Conservation (phyloP, 2,888 invertebrate species). For the Cartodere bifasciata region DNA sequence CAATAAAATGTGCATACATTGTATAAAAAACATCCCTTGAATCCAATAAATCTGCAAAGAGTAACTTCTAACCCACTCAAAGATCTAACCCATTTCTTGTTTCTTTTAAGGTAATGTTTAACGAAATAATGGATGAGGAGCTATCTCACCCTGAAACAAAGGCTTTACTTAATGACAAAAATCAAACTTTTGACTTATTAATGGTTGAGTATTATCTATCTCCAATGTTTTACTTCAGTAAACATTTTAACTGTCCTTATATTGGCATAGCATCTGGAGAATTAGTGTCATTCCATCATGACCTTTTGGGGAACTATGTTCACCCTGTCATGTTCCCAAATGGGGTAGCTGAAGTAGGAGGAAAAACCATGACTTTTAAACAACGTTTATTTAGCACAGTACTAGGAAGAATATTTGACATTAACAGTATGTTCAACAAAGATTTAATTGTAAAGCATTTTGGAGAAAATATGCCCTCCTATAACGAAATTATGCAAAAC, state of each 20-base stretch:
- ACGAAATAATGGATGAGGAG: constrained; percentile 2
- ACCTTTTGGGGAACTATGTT: background rate
- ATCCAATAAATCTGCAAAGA: too few species aligned
- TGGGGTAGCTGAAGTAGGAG: too few species aligned
- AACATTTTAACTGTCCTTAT: constrained; percentile 28
- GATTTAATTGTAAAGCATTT: too few species aligned
- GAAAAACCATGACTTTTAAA: too few species aligned
- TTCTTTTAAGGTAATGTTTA: constrained; percentile 7
- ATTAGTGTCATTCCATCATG: background rate
- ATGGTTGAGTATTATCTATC: constrained; percentile 23
- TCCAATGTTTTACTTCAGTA: constrained; percentile 23
- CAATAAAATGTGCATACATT: too few species aligned
- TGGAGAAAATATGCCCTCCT: background rate
- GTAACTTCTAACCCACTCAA: too few species aligned
- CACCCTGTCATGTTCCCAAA: constrained; percentile 1
- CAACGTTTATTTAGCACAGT: too few species aligned
- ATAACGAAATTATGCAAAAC: background rate
- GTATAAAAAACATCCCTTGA: too few species aligned
- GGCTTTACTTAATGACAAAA: background rate
- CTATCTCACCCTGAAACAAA: constrained; percentile 2
- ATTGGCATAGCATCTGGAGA: constrained; percentile 23
- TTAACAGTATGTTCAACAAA: too few species aligned
- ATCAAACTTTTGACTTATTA: background rate
- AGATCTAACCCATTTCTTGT: too few species aligned
- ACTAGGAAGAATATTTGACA: too few species aligned